Conservation (phyloP, 2,113 vertebrate genomes). For the Rana temporaria region DNA sequence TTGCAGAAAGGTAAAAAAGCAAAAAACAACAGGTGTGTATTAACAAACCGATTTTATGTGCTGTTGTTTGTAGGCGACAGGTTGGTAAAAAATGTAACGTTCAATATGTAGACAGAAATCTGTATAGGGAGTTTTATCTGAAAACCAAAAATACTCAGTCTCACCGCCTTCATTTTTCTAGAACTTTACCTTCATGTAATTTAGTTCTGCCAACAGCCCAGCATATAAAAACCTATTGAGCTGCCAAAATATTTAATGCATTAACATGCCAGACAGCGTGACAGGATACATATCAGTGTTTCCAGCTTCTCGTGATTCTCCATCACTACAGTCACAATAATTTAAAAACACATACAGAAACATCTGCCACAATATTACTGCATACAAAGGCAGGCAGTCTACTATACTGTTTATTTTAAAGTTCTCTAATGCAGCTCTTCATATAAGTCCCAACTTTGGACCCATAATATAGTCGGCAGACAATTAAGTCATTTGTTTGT, state of each 20-base stretch:
- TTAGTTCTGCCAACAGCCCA: constrained; percentile 39
- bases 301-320: constrained; percentile 52
- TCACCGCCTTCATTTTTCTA: constrained; percentile 13
- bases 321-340: constrained; percentile 57
- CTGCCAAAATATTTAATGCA: constrained; percentile 57
- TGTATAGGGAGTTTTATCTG: no score
- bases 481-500: neutral
- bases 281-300: constrained; percentile 54
- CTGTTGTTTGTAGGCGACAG: no score
- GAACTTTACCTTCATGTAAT: constrained; percentile 36
- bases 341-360: constrained; percentile 41
- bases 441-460: no score
- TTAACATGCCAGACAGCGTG: constrained; percentile 58
- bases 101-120: no score
- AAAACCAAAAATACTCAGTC: neutral
- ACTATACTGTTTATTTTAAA: neutral
- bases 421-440: neutral
- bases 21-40: no score
- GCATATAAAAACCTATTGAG: constrained; percentile 46
- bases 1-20: no score
- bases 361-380: constrained; percentile 35
- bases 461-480: neutral
- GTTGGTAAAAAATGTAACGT: no score
- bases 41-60: no score
- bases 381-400: neutral